Conservation (phyloP, 2,113 vertebrate genomes). For the Butorides virescens region DNA sequence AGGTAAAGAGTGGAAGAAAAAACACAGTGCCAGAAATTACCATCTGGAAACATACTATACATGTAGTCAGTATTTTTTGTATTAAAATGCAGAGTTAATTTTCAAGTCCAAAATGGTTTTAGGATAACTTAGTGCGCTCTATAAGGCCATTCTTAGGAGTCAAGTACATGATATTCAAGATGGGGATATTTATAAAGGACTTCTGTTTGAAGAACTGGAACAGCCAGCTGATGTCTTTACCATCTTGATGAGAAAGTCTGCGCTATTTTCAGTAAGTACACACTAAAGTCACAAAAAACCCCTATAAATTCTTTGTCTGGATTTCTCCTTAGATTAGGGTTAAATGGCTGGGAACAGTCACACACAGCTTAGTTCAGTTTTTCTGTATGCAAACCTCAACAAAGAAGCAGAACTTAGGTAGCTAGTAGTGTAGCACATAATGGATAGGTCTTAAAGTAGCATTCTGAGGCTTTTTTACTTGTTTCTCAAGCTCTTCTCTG, state of each 20-base stretch:
- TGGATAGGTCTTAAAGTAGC: background rate
- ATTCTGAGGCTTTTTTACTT: background rate
- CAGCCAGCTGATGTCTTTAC: background rate
- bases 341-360: background rate
- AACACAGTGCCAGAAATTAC: background rate
- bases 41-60: background rate
- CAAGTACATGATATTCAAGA: background rate
- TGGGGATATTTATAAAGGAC: background rate
- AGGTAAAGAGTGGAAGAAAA: background rate
- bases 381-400: background rate
- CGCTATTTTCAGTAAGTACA: background rate
- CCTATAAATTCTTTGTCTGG: background rate
- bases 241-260: background rate
- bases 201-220: background rate
- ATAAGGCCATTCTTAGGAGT: background rate
- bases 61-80: background rate
- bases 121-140: background rate
- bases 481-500: background rate
- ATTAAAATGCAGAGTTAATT: background rate
- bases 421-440: background rate
- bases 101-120: slow-evolving; percentile 11
- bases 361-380: background rate
- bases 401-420: background rate
- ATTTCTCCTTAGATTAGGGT: background rate
- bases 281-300: background rate